Evolutionary conservation across 2,797 vertebrate species (phyloP), one percentile per base, ranked within the genome.

Genomic region (Sebastes trivittatus): DNA sequence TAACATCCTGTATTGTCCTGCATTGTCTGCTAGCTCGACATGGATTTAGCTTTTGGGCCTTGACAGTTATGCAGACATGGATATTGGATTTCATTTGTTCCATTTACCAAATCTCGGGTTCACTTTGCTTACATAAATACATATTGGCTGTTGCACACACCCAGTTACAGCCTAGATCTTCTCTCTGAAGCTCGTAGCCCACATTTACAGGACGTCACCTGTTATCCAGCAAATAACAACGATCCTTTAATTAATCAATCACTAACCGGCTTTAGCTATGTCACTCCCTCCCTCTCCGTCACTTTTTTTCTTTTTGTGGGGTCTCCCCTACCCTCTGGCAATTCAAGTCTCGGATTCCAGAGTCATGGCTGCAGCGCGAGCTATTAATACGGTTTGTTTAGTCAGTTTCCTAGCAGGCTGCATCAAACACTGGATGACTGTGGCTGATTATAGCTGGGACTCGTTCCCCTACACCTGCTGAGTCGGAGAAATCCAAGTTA

Each of bases 321-420:
- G 94, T 95, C 95, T 95, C 93, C 94, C 95, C 93, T 95, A 91
- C 92, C 93, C 94, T 92, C 90, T 94, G 91, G 95, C 94, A 96
- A 94, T 94, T 92, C 90, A 94, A 95, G 92, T 93, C 90, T 90
- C 87, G 88, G 91, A 95, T 94, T 95, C 95, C 94, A 94, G 83
- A 92, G 93, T 95, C 94, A 94, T 90, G 93, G 94, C 94, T 92
- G 89, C 90, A 84, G 90, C 23, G 49, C 59, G 84, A 93, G 94
- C 96, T 97, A 97, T 96, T 96, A 96, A 96, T 97, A 97, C 91
- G 90, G 95, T 96, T 96, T 97, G 96, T 97, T 97, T 97, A 95
- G 96, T 95, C 91, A 96, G 96, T 97, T 96, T 96, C 96, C 96
- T 97, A 97, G 96, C 96, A 96, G 94, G 93, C 95, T 85, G 94